Conservation (phyloP, 2,888 invertebrate species). For the Ashinkailepas kermadecensis region DNA sequence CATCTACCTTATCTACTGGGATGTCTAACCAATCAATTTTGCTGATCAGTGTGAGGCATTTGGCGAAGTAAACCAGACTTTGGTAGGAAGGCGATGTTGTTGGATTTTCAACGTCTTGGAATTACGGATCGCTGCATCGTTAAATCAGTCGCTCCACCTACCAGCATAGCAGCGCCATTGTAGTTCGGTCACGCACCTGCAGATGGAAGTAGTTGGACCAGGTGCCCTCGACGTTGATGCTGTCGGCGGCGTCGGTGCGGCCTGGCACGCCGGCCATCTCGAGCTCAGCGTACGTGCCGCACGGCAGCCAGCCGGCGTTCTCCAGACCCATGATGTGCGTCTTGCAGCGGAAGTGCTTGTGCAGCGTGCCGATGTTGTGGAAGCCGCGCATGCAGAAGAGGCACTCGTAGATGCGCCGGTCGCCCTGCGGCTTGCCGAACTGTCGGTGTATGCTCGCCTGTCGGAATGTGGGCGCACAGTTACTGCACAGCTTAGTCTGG, state of each 20-base stretch:
- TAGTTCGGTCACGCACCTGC: background rate
- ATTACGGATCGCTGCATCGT: too few relatives aligned
- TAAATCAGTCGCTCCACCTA: too few relatives aligned
- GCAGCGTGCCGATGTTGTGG: slow-evolving; percentile 18
- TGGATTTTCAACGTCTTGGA: too few relatives aligned
- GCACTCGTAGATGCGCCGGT: slow-evolving; percentile 23
- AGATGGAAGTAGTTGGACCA: slow-evolving; percentile 23
- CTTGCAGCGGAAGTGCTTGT: slow-evolving; percentile 21
- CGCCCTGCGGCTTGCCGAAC: slow-evolving; percentile 17
- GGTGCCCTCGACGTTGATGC: slow-evolving; percentile 17
- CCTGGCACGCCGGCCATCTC: background rate
- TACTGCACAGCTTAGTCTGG: too few relatives aligned
- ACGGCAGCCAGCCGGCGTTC: slow-evolving; percentile 24
- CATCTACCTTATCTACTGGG: too few relatives aligned
- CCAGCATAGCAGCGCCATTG: too few relatives aligned
- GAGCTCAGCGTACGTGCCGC: slow-evolving; percentile 16
- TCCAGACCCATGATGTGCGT: slow-evolving; percentile 18
- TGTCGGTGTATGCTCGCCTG: slow-evolving; percentile 12
- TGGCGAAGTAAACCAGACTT: too few relatives aligned
- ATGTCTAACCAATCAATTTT: too few relatives aligned
- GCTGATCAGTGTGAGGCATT: too few relatives aligned
- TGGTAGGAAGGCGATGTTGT: too few relatives aligned
- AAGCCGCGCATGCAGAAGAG: slow-evolving; percentile 21
- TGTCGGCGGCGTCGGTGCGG: slow-evolving; percentile 13
- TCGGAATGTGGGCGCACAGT: too few relatives aligned